Conservation (phyloP, 2,888 invertebrate genomes). For the Caenorhabditis parvicauda region DNA sequence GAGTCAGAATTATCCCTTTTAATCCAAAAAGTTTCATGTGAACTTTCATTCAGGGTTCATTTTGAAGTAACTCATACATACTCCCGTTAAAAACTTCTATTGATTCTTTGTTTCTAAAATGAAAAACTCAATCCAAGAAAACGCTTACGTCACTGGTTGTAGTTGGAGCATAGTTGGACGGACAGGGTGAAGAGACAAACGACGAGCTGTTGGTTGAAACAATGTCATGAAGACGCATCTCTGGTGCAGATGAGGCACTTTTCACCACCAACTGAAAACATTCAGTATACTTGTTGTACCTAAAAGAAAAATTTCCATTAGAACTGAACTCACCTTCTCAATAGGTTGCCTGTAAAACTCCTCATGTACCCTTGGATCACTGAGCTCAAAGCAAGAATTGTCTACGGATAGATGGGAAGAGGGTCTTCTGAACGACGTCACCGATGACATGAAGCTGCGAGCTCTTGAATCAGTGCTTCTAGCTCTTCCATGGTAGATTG, state of each 20-base stretch:
- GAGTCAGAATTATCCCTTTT: too few relatives aligned
- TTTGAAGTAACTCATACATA: too few relatives aligned
- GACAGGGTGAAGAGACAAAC: constrained; percentile 21
- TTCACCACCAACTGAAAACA: constrained; percentile 27
- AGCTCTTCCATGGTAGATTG: constrained; percentile 19
- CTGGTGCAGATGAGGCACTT: constrained; percentile 24
- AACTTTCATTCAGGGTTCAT: too few relatives aligned
- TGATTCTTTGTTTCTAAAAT: constrained; percentile 1
- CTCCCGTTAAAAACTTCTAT: constrained; percentile 3
- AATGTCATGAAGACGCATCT: constrained; percentile 24
- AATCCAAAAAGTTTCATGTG: too few relatives aligned
- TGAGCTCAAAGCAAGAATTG: constrained; percentile 44
- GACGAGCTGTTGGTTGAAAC: constrained; percentile 14
- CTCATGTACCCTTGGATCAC: constrained; percentile 13
- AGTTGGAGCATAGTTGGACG: constrained; percentile 22
- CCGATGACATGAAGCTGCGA: constrained; percentile 21
- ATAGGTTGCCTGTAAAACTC: constrained; percentile 24
- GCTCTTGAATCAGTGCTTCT: constrained; percentile 25
- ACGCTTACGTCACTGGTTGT: constrained; percentile 23
- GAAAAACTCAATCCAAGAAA: background rate
- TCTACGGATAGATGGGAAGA: constrained; percentile 44
- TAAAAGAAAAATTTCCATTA: background rate
- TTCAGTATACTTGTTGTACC: background rate
- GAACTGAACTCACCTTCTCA: constrained; percentile 14
- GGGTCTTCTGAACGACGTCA: constrained; percentile 26